Base-by-base conservation (phyloP, 2,888 invertebrate genomes). In the Ctenicera cuprea region DNA sequence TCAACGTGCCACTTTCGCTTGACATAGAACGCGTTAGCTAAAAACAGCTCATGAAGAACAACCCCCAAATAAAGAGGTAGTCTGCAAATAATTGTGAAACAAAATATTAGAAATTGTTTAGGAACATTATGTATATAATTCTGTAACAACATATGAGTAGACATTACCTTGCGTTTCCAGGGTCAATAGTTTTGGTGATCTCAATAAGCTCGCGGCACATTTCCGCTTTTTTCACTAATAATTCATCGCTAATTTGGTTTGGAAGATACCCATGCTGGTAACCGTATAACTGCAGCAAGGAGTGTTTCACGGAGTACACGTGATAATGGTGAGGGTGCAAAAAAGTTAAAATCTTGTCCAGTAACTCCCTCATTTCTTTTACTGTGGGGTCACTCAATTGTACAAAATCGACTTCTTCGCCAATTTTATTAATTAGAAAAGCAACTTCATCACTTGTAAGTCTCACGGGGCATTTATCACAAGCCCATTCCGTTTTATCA, bases 281-380 rank as follows among this genome's bases (percentile, higher is more conserved):
- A 7, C 95, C 94, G 83, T 94, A 94, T 62, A 96, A 85, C 83
- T 96, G 96, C 64, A 96, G 89, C 33, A 96, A 87, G 0, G 95
- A 94, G 86, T 96, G 96, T 80, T 94, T 94, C 8, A 95, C 90
- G 0, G 94, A 91, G 81, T 94, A 95, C 77, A 94, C 89, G 80
- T 95, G 94, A 84, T 95, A 96, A 86, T 96, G 96, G 83, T 95
- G 92, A 0, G 94, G 93, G 87, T 96, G 96, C 69, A 96, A 87
- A 79, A 96, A 93, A 75, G 91, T 92, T 1, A 92, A 90, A 64
- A 95, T 86, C 79, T 94, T 93, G 59, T 90, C 90, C 8, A 94
- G 83, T 2, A 95, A 85, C 69, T 90, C 89, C 80, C 94, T 92
- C 73, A 94, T 85, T 76, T 89, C 90, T 11, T 89, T 87, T 0